These are phyloP conservation scores for Patella pellucida DNA, from an alignment of 2,888 invertebrate genomes.

Conservation along the genomic window DNA sequence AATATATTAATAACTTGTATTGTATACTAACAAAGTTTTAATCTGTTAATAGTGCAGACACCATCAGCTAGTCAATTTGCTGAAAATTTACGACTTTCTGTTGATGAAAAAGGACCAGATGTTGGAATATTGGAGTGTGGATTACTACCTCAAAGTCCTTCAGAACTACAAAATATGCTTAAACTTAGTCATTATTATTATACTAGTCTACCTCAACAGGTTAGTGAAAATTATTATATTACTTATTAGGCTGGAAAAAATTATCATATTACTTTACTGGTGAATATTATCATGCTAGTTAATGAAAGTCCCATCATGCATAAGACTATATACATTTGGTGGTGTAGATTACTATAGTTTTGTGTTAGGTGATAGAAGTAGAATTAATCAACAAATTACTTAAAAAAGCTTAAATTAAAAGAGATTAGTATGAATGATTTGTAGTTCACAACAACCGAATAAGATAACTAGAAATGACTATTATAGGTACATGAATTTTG, in stretches of 20 bases:
- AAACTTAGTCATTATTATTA: constrained; percentile 53
- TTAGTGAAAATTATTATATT: constrained; percentile 24
- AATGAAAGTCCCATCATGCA: no score
- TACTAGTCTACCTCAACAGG: constrained; percentile 53
- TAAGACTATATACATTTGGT: no score
- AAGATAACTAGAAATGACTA: no score
- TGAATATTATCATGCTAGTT: no score
- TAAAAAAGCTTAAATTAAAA: no score
- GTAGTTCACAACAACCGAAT: no score
- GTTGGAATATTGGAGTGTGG: constrained; percentile 46
- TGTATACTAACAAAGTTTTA: not conserved
- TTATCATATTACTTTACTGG: not conserved
- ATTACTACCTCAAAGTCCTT: constrained; percentile 53
- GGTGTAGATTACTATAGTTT: no score
- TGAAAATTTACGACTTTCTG: constrained; percentile 37
- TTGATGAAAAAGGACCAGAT: constrained; percentile 43
- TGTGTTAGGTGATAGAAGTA: no score
- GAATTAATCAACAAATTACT: no score
- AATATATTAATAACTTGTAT: not conserved
- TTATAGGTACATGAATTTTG: no score
- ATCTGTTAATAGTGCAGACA: constrained; percentile 48
- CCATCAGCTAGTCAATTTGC: constrained; percentile 48
- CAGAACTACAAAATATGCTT: constrained; percentile 53
- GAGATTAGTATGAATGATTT: no score
- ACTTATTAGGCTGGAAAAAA: no score